Conservation (phyloP, 2,113 vertebrate species). For the Festucalex cinctus region DNA sequence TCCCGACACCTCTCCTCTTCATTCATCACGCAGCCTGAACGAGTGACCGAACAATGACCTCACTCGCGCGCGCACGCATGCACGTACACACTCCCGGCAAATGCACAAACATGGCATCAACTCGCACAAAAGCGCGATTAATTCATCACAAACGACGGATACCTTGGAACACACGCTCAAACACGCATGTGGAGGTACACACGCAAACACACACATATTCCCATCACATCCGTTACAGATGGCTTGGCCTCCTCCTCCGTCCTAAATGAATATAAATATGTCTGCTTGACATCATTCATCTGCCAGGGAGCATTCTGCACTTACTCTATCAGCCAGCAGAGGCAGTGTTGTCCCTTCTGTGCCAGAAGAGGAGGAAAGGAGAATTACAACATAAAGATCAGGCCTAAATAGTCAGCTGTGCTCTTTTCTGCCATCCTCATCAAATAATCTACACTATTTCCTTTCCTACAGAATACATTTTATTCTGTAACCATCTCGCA, state of each 20-base stretch:
- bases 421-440: neutral
- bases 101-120: conserved; percentile 55
- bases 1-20: conserved; percentile 67
- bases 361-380: neutral
- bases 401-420: neutral
- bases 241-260: conserved; percentile 69
- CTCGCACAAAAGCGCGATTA: conserved; percentile 62
- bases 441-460: conserved; percentile 9
- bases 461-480: conserved; percentile 39
- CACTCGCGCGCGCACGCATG: conserved; percentile 21
- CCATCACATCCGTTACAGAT: conserved; percentile 75
- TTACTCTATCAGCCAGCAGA: conserved; percentile 54
- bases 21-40: conserved; percentile 73
- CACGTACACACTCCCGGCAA: conserved; percentile 25
- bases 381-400: conserved; percentile 4
- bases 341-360: conserved; percentile 63
- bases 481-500: conserved; percentile 24
- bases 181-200: conserved; percentile 34
- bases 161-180: conserved; percentile 62
- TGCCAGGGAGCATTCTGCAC: conserved; percentile 51
- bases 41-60: conserved; percentile 72
- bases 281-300: conserved; percentile 75
- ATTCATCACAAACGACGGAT: conserved; percentile 71
- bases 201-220: conserved; percentile 39
- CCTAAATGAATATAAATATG: conserved; percentile 77